Base-by-base conservation (phyloP, 2,888 invertebrate species). In the Drosophila bunnanda region DNA sequence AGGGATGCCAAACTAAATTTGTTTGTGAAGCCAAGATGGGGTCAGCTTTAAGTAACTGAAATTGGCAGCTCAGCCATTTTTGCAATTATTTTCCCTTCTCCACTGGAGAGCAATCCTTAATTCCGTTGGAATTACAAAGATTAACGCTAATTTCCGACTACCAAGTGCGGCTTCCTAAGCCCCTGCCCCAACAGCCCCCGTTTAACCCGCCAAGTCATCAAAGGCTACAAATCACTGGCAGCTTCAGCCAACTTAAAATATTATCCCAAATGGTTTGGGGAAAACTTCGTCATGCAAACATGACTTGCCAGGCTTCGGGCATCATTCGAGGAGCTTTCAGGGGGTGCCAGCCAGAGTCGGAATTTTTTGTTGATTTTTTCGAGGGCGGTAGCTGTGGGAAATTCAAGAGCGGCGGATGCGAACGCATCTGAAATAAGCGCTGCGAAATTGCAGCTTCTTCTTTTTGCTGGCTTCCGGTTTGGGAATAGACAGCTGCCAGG, bases 261-360 rank as follows among this genome's bases (percentile, higher is more conserved):
- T 77, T 82, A 74, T 78, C 61, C 69, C 55, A 52, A 56, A 57
- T 53, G 72, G 70, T 56, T 70, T 56, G 46, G 32, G 58, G 57
- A 50, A 50, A 84, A 80, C 70, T 87, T 82, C 78, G 84, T 87
- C 87, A 83, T 78, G 83, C 84, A 84, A 87, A 83, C 87, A 83
- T 87, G 87, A 87, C 82, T 87, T 87, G 84, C 75, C 87, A 80
- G 72, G 48, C 62, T 50, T 22, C 43, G 38, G 72, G 34, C 41
- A 43, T 50, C 28, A 17, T 34, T 50, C 50, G 34, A 10, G 17
- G 39, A 13, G 17, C 9, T 13, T 36, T 46, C 9, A n/a, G 43
- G 25, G 10, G 20, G 4, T 25, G 15, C 2, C 30, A 20, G 50
- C n/a, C n/a, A n/a, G 48, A 13, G n/a, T 17, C 4, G 12, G 4